Conservation (phyloP, 2,797 vertebrate species). For the Pachyuromys duprasi region DNA sequence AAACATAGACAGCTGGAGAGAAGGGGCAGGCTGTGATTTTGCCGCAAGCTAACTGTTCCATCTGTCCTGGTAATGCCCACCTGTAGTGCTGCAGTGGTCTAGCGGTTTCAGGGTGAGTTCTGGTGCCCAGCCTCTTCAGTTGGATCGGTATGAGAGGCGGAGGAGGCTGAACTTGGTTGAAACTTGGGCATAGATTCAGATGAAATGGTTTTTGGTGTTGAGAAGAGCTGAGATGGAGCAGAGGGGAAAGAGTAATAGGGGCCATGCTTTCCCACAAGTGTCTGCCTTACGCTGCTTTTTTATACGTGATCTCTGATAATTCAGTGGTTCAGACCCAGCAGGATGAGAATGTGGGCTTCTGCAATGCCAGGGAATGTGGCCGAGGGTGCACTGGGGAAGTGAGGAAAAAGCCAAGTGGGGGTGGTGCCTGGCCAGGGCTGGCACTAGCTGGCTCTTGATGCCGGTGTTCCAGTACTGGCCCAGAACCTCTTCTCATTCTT, state of each 20-base stretch:
- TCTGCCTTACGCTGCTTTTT: background rate
- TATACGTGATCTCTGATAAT: background rate
- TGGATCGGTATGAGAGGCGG: background rate
- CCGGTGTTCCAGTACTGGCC: accelerated
- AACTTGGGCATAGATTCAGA: background rate
- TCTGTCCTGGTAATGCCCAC: background rate
- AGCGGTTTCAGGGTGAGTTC: background rate
- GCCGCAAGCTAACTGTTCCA: background rate
- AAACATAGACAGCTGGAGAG: conserved; percentile 1
- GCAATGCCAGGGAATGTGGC: background rate
- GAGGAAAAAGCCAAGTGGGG: background rate
- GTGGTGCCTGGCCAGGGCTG: background rate
- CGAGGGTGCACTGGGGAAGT: background rate
- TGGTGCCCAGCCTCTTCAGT: background rate
- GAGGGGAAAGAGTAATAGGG: background rate
- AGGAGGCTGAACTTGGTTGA: background rate
- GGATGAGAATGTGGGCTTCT: background rate
- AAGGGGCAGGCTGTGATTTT: conserved; percentile 36
- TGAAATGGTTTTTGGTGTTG: background rate
- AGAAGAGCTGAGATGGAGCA: background rate
- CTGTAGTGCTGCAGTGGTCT: background rate
- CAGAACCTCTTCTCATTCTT: background rate
- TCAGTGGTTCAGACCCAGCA: background rate
- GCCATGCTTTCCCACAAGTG: background rate
- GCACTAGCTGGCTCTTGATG: background rate